A percentile compares a stretch with the other conserved stretches of the same genome.
phyloP scores from a whole-genome alignment of 2,797 vertebrate species.

The Phoeniculus purpureus region DNA sequence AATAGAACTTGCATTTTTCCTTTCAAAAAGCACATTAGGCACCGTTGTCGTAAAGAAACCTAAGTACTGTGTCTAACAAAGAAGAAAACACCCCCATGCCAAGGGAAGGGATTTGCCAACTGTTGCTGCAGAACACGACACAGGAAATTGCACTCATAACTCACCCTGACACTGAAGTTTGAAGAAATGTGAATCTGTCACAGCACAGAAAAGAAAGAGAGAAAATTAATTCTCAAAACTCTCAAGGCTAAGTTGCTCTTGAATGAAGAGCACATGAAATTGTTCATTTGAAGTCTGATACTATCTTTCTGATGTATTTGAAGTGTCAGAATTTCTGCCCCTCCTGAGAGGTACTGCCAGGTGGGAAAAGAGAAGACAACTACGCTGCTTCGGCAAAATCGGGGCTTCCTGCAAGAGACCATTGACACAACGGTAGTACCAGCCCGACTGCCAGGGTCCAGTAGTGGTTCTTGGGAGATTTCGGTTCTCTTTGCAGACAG shows the following conservation, averaged over 20 bases:
- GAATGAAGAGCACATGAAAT: constrained; percentile 22
- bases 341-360: neutral
- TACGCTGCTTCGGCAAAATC: neutral
- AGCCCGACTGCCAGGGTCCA: neutral
- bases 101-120: constrained; percentile 17
- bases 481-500: neutral
- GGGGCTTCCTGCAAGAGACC: neutral
- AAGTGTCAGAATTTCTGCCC: neutral
- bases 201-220: neutral
- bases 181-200: constrained; percentile 34
- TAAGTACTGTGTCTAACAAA: neutral
- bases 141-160: constrained; percentile 41
- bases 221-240: constrained; percentile 8
- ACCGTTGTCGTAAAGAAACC: neutral
- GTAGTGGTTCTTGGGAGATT: neutral
- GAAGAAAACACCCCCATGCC: neutral
- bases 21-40: neutral
- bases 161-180: constrained; percentile 21
- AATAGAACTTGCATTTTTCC: neutral
- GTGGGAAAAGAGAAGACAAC: neutral
- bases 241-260: neutral
- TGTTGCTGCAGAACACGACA: constrained; percentile 21
- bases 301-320: neutral
- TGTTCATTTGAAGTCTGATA: neutral
- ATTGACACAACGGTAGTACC: neutral